Evolutionary conservation across 1,140 invertebrate genomes (phyloP).

Genomic region (Drosophila cardini): DNA sequence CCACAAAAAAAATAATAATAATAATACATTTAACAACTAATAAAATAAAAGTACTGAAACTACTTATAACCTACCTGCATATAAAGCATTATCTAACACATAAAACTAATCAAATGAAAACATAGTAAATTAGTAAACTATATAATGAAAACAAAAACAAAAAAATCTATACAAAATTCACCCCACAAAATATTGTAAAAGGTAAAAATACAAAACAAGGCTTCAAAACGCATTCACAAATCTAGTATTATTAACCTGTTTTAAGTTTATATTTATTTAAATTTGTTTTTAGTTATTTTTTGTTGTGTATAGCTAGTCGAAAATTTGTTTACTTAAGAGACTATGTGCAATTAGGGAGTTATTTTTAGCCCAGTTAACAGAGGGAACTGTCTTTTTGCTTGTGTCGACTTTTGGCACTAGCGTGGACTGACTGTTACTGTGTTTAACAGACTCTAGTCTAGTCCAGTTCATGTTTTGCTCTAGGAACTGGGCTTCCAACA

Average conservation of each 20-base stretch:
- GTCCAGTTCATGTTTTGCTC: no score
- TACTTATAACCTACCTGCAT: conserved; percentile 55
- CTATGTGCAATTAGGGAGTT: conserved; percentile 19
- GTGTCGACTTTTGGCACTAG: no score
- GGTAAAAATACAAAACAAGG: conserved; percentile 66
- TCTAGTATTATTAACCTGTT: conserved; percentile 56
- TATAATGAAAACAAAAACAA: conserved; percentile 31
- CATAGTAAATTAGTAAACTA: conserved; percentile 46
- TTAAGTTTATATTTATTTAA: conserved; percentile 27
- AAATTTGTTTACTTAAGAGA: conserved; percentile 12
- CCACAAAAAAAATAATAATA: conserved; percentile 57
- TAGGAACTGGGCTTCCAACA: no score
- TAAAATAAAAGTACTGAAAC: conserved; percentile 49
- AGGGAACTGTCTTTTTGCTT: no score
- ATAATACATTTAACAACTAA: conserved; percentile 60
- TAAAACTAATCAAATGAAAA: conserved; percentile 54
- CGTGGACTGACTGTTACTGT: no score
- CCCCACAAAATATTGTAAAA: conserved; percentile 82
- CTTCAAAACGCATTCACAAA: conserved; percentile 77
- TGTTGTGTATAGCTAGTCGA: conserved; percentile 52
- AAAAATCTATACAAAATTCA: conserved; percentile 59
- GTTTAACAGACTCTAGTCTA: no score
- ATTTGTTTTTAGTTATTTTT: conserved; percentile 39
- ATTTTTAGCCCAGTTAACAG: not conserved
- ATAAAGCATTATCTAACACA: conserved; percentile 49